Base-by-base conservation (phyloP, 2,113 vertebrate genomes). In the Phaethon lepturus region DNA sequence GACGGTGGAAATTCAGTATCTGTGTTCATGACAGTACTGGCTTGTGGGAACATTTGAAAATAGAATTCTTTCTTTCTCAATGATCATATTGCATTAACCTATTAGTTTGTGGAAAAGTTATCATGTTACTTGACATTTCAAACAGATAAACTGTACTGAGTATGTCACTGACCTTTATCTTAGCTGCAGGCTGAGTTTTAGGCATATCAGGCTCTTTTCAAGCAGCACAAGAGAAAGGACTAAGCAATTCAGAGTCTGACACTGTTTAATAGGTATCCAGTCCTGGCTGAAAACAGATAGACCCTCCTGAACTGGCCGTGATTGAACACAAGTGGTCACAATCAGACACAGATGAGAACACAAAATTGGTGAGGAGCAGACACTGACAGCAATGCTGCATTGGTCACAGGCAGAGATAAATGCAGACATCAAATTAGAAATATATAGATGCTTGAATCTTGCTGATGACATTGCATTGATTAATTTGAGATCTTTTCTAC, bases 41-140 rank as follows among this genome's bases (percentile, higher is more conserved):
- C 17, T 59, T 52, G 56, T 74, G 60, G 69, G 81, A 95, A 81
- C 29, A 55, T 72, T 33, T 78, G 86, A 89, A 97, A 95, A 89
- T 3, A 91, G 79, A 92, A 75, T 78, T 69, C 53, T 85, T 87
- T 93, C 72, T 47, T 84, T 63, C 55, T 92, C 88, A 42, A 56
- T 40, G 73, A 95, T 50, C 83, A 89, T 74, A 97, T 38, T 95
- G 40, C 84, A 93, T 95, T 82, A 94, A 87, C 38, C 25, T 90
- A 56, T 92, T 56, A 84, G 44, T 58, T 93, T 73, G 75, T 53
- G 79, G 72, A 59, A 63, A 96, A 88, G 18, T 74, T 67, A 74
- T 42, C 29, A 40, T 86, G 64, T 55, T 80, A 52, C 50, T 47
- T 93, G 92, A 88, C 69, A 93, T 92, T 93, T 97, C 82, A 89